Evolutionary conservation across 2,113 vertebrate genomes (phyloP).

Genomic region (Barnardius zonarius): DNA sequence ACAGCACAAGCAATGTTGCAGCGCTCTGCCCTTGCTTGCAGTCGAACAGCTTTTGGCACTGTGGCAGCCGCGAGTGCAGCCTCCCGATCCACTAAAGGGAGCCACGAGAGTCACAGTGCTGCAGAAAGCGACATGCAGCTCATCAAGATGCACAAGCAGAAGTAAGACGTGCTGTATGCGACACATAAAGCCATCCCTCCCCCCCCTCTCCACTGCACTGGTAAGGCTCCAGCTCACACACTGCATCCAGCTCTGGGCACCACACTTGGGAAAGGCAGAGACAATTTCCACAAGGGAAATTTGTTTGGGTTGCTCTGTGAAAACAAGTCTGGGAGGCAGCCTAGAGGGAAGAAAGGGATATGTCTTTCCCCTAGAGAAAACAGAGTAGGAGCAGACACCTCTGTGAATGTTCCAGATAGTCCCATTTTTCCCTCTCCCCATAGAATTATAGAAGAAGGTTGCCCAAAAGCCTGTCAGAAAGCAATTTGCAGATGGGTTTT

Average conservation of each 20-base stretch:
- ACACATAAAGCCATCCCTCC: neutral
- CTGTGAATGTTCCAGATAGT: neutral
- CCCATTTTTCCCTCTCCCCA: neutral
- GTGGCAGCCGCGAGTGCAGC: accelerated
- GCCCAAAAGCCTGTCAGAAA: neutral
- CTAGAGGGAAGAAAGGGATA: neutral
- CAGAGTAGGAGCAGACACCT: neutral
- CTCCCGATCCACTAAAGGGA: accelerated
- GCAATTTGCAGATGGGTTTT: neutral
- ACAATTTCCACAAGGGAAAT: neutral
- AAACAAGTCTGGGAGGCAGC: neutral
- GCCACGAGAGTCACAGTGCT: neutral
- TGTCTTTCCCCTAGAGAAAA: neutral
- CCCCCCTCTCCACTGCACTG: neutral
- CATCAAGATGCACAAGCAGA: neutral
- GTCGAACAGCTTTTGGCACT: neutral
- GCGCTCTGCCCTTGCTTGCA: neutral
- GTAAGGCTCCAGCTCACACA: accelerated
- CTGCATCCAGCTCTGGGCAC: neutral
- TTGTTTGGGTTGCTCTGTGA: neutral
- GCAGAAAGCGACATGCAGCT: accelerated
- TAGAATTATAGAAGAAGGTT: neutral
- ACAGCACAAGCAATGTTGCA: neutral
- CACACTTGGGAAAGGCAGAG: neutral
- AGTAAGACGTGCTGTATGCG: neutral